Evolutionary conservation across 2,888 invertebrate species (phyloP), one percentile per base, ranked within the genome.

Genomic region (Meta bourneti): DNA sequence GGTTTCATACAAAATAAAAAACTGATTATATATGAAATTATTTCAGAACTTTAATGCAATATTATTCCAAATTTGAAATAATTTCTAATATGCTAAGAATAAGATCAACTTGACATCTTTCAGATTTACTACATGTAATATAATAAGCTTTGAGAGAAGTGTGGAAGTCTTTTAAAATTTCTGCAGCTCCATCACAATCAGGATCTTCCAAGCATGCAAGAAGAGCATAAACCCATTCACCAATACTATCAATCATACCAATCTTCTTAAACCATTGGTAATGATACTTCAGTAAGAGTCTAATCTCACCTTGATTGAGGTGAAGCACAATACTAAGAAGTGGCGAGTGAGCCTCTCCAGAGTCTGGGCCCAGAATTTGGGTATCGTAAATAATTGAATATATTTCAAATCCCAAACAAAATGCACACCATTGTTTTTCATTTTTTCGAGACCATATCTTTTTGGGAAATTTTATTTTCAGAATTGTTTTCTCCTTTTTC

Each of bases 221-320:
- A 8, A 89, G 70, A 9, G 80, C 82, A 82, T 80, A 89, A 2
- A 82, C 16, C 89, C 89, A 89, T n/a, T 13, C 54, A n/a, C 70
- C 20, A 19, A 77, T 52, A 20, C 8, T n/a, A 16, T 77, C 69
- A 19, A 75, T 51, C 69, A 89, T 77, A 7, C 77, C 77, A 6
- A 82, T 11, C 7, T 7, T 16, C 11, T 48, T 16, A 52, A 77
- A 75, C 89, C 89, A 89, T n/a, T 70, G 16, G 9, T 51, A 20
- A 20, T 49, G 19, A 69, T 77, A 77, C 7, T 20, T 6, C 13
- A 89, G 51, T 1, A 89, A 8, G 2, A 20, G 6, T 11, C 70
- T 13, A 7, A 82, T 11, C 7, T 54, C 51, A 7, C 52, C 6
- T 61, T 82, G 70, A 9, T 34, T 34, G 0, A 89, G 19, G 48